phyloP scores from a whole-genome alignment of 2,797 vertebrate species.

The Neomorphus geoffroyi region DNA sequence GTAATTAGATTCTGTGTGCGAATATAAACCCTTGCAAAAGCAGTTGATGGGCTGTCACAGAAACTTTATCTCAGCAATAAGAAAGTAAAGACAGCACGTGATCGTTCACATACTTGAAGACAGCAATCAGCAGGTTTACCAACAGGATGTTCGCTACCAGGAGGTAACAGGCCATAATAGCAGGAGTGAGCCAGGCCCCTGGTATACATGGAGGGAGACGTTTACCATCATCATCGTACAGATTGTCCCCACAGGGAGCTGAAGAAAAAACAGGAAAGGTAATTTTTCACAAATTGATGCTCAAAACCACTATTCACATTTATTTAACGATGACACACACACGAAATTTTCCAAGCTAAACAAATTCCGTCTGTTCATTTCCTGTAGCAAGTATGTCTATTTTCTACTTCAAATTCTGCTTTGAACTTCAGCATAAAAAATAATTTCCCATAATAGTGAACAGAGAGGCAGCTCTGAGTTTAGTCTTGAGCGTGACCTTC shows the following conservation, averaged over 20 bases:
- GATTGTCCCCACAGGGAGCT: constrained; percentile 98
- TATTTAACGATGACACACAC: not conserved
- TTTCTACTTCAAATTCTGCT: not conserved
- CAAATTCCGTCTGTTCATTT: not conserved
- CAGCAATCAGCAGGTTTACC: constrained; percentile 97
- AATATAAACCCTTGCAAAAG: not conserved
- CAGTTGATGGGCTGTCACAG: not conserved
- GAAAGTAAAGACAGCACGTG: not conserved
- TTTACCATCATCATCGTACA: constrained; percentile 97
- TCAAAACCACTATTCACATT: not conserved
- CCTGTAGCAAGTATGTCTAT: not conserved
- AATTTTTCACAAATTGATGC: not conserved
- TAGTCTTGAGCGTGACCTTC: not conserved
- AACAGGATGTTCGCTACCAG: constrained; percentile 97
- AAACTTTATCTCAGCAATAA: not conserved
- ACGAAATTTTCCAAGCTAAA: not conserved
- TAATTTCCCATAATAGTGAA: not conserved
- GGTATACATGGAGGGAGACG: constrained; percentile 97
- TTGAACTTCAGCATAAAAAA: not conserved
- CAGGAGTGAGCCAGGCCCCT: constrained; percentile 97
- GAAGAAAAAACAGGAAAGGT: not conserved
- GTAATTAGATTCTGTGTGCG: not conserved
- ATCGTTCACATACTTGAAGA: constrained; percentile 89
- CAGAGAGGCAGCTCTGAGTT: not conserved
- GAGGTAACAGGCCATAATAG: constrained; percentile 98